Conservation (phyloP, 2,888 invertebrate species). For the Lydus trimaculatus region DNA sequence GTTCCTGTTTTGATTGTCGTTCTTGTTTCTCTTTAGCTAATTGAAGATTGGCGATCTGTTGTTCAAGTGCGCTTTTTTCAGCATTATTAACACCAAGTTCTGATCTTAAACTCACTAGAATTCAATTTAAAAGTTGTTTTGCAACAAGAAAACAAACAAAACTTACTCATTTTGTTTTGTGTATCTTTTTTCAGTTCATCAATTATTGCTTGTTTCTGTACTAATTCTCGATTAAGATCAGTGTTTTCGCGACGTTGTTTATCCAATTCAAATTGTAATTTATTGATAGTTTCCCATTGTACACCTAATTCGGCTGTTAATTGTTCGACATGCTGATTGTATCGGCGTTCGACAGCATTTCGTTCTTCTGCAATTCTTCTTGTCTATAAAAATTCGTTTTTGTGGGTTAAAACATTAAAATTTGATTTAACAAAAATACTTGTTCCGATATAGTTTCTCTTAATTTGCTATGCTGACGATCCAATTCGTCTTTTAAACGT, state of each 20-base stretch:
- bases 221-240: conserved; percentile 78
- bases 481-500: conserved; percentile 78
- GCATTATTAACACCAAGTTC: conserved; percentile 79
- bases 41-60: conserved; percentile 77
- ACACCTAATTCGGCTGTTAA: conserved; percentile 78
- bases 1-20: conserved; percentile 78
- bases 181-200: conserved; percentile 83
- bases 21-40: conserved; percentile 73
- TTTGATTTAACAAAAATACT: conserved; percentile 50
- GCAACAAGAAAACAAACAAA: conserved; percentile 1
- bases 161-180: conserved; percentile 75
- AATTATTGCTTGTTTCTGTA: conserved; percentile 76
- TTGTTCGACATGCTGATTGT: conserved; percentile 78
- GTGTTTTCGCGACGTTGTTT: conserved; percentile 79
- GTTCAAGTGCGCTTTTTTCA: conserved; percentile 80
- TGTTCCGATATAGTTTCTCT: conserved; percentile 80
- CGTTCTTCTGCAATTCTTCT: conserved; percentile 76
- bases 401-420: conserved; percentile 11
- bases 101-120: conserved; percentile 74
- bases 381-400: conserved; percentile 45
- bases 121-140: conserved; percentile 23
- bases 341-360: conserved; percentile 75
- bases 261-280: conserved; percentile 78
- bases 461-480: conserved; percentile 77
- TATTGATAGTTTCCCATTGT: conserved; percentile 82